Evolutionary conservation across 2,113 vertebrate genomes (phyloP), one percentile per base, ranked within the genome.

Genomic region (Nerophis ophidion): DNA sequence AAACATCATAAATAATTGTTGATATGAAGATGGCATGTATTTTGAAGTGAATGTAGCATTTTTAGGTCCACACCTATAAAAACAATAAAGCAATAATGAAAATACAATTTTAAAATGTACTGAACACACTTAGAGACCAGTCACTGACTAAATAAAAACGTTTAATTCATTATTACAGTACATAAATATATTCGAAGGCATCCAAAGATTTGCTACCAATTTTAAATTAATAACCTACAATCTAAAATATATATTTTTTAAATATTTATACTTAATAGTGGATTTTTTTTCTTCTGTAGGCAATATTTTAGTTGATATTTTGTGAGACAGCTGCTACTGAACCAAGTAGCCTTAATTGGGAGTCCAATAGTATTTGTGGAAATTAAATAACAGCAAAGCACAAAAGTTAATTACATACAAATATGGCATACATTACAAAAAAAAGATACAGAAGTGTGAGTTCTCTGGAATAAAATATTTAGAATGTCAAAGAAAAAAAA

Each of bases 141-240:
- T 54, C 19, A 58, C 48, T 56, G 67, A 57, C 74, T 81, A 69
- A 72, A 76, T 78, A 74, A 63, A 67, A 62, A 60, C 2, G 7
- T 45, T 81, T 70, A 47, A 54, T 76, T 82, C 66, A 63, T 71
- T 54, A 62, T 6, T 69, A 45, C 45, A 68, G 46, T 67, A 75
- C 61, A 73, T 14, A 60, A 65, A 53, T 59, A 65, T 13, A 42
- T 8, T 62, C 40, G 57, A 47, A 60, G 40, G 8, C 48, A 57
- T 53, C 55, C 38, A 19, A 13, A 1, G 2, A 59, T 66, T 57
- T 48, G 51, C 64, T 7, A 71, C 9, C 2, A 13, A 36, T 54
- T 54, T 17, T 19, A 47, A 64, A 53, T 64, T 36, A 35, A 16
- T 16, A 63, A 63, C 16, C 34, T 52, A 1, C 4, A 58, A 19